phyloP scores from a whole-genome alignment of 1,140 invertebrate genomes.

The Holcopasites calliopsidis region DNA sequence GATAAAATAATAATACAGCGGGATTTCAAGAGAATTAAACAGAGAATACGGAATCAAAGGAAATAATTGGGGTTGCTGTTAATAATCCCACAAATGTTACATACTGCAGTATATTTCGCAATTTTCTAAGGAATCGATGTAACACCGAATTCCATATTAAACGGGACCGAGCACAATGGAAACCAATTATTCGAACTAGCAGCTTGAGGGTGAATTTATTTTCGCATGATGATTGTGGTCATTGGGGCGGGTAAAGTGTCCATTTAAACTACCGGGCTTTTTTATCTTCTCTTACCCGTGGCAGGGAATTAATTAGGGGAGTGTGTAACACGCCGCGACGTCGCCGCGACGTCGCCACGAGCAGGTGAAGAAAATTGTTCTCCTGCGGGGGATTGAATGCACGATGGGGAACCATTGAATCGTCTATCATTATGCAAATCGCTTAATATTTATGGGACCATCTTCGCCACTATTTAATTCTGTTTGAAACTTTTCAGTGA shows the following conservation, averaged over 20 bases:
- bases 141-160: background rate
- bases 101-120: too few species aligned
- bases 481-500: constrained; percentile 81
- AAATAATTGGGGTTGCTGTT: too few species aligned
- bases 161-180: background rate
- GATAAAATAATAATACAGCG: too few species aligned
- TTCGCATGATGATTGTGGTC: constrained; percentile 20
- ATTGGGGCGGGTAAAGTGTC: constrained; percentile 53
- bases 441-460: background rate
- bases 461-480: background rate
- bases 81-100: too few species aligned
- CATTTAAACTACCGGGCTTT: constrained; percentile 46
- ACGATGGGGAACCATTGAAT: background rate
- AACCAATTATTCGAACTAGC: background rate
- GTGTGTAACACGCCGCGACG: constrained; percentile 66
- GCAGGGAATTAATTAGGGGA: constrained; percentile 63
- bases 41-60: too few species aligned
- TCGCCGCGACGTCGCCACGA: constrained; percentile 66
- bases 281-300: constrained; percentile 35
- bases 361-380: constrained; percentile 71
- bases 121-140: too few species aligned
- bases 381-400: background rate
- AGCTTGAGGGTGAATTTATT: background rate
- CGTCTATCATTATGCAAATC: background rate
- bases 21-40: too few species aligned